Base-by-base conservation (phyloP, 2,113 vertebrate species). In the Nycticorax nycticorax region DNA sequence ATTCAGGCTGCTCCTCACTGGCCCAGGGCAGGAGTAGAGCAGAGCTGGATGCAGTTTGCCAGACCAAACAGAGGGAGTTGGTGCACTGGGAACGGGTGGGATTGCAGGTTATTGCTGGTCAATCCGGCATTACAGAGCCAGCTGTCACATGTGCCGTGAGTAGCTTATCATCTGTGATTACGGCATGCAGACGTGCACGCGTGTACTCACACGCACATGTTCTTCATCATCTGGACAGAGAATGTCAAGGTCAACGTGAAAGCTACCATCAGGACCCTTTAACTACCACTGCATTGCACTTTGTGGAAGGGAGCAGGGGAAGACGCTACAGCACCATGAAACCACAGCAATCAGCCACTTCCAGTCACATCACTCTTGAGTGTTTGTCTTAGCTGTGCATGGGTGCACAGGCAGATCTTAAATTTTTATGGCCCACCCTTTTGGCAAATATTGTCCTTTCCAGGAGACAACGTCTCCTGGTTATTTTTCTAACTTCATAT, bases 161-260 rank as follows among this genome's bases (percentile, higher is more conserved):
- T 10, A 62, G 52, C 16, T 74, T 14, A 12, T 47, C 33, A 12
- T 47, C 33, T 3, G 17, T 23, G 50, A 30, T 66, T 17, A 9
- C 0, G 1, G 14, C 0, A 0, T 9, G 39, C 23, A 48, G 32
- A 35, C 3, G 0, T 9, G 26, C 37, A 69, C 1, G 3, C 7
- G 2, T 1, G 0, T 30, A 26, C 62, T 32, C 37, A 11, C 11
- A 35, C 4, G 1, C 37, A 32, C 20, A 4, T 8, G 4, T 37
- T 16, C 52, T 32, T 53, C 4, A 0, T 27, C 28, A 57, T 20
- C 81, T 82, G 47, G 28, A 26, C 64, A 35, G 47, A 67, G 55
- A 48, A 55, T 7, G 27, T 47, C 73, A 67, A 33, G 33, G 27
- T 15, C 18, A 3, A 5, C 0, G 1, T 14, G 15, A 41, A 21